phyloP scores from a whole-genome alignment of 2,797 vertebrate species.

The Rhadinocentrus ornatus region DNA sequence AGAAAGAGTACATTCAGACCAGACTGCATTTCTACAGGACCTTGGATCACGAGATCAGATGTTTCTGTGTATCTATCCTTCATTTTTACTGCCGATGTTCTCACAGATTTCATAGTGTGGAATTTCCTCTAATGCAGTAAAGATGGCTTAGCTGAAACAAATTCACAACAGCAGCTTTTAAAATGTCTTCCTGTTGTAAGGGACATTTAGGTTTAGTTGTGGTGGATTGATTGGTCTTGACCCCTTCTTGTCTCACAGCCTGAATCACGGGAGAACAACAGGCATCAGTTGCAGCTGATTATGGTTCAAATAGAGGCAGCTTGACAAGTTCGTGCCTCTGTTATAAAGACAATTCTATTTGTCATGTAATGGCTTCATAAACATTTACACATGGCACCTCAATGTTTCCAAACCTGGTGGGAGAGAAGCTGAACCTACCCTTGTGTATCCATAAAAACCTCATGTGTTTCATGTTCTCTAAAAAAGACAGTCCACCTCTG shows the following conservation, averaged over 20 bases:
- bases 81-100: constrained; percentile 45
- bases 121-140: constrained; percentile 61
- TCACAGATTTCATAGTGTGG: constrained; percentile 49
- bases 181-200: constrained; percentile 5
- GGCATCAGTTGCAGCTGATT: constrained; percentile 17
- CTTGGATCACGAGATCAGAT: constrained; percentile 40
- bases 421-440: constrained; percentile 40
- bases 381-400: constrained; percentile 58
- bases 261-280: constrained; percentile 27
- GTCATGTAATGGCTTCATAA: constrained; percentile 62
- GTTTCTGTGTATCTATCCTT: constrained; percentile 43
- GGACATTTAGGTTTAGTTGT: constrained; percentile 18
- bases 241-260: constrained; percentile 1
- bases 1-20: constrained; percentile 36
- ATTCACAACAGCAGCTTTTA: constrained; percentile 30
- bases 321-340: not conserved
- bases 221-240: constrained; percentile 5
- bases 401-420: constrained; percentile 59
- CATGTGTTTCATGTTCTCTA: constrained; percentile 44
- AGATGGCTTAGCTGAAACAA: constrained; percentile 50
- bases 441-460: constrained; percentile 41
- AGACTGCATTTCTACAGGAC: constrained; percentile 28
- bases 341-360: constrained; percentile 23
- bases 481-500: constrained; percentile 17
- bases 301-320: constrained; percentile 4